A percentile compares a stretch with the other conserved stretches of the same genome.
These are phyloP conservation scores for Sylvia borin DNA, from an alignment of 2,797 vertebrate species.

Conservation along the genomic window DNA sequence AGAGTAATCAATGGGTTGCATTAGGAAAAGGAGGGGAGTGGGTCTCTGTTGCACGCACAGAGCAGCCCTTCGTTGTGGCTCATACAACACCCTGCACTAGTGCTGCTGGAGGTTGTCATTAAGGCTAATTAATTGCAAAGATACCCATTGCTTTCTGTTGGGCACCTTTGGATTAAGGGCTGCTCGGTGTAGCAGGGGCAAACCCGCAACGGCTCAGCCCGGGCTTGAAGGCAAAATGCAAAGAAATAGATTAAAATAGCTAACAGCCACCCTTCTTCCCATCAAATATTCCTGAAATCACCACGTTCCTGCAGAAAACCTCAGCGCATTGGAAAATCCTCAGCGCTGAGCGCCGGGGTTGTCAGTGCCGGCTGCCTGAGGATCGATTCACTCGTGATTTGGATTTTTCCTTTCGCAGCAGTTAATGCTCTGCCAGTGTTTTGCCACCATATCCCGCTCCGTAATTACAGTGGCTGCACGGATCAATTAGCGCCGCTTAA, in stretches of 20 bases:
- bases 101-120: background rate
- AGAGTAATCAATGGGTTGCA: background rate
- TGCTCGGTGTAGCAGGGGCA: background rate
- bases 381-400: background rate
- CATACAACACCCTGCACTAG: background rate
- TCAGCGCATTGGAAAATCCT: background rate
- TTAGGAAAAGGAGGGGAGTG: background rate
- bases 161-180: background rate
- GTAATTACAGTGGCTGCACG: background rate
- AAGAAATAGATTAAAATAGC: background rate
- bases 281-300: background rate
- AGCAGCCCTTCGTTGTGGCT: background rate
- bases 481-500: slow-evolving; percentile 31
- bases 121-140: background rate
- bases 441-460: background rate
- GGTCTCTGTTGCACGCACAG: background rate
- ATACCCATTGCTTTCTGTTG: background rate
- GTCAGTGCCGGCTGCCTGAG: background rate
- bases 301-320: background rate
- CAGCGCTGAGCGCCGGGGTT: background rate
- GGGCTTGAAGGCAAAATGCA: background rate
- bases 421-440: background rate
- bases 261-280: background rate
- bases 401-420: background rate
- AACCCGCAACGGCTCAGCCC: background rate